These are phyloP conservation scores for Pherbina coryleti DNA, from an alignment of 2,888 invertebrate species.

Conservation along the genomic window DNA sequence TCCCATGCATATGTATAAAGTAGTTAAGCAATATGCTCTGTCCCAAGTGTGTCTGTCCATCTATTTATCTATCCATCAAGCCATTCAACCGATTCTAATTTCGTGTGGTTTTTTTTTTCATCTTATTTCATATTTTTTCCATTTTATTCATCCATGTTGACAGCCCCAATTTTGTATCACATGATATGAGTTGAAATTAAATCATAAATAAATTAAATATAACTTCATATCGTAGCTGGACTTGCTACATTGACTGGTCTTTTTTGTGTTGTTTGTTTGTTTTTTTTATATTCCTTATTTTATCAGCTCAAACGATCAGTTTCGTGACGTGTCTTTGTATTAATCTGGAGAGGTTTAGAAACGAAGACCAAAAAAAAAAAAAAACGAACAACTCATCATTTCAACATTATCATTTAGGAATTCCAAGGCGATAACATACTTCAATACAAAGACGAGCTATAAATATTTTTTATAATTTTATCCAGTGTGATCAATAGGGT, in stretches of 20 bases:
- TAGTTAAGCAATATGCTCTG: neutral
- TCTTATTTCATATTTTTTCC: neutral
- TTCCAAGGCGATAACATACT: neutral
- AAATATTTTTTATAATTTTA: neutral
- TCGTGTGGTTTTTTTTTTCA: neutral
- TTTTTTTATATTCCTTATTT: constrained; percentile 31
- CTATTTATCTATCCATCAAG: neutral
- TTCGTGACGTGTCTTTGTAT: constrained; percentile 56
- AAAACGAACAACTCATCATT: neutral
- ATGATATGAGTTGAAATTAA: constrained; percentile 5
- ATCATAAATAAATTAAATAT: constrained; percentile 16
- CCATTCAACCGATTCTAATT: constrained; percentile 5
- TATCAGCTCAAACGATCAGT: constrained; percentile 57
- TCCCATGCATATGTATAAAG: neutral
- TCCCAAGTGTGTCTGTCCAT: constrained; percentile 10
- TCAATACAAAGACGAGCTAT: neutral
- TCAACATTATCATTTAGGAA: neutral
- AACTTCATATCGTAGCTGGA: neutral
- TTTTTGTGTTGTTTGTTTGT: neutral
- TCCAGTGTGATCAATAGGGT: neutral
- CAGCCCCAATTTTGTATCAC: neutral
- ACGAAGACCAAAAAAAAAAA: too few relatives aligned
- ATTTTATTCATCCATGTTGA: neutral
- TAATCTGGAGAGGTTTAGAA: too few relatives aligned
- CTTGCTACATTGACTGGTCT: neutral